phyloP scores from a whole-genome alignment of 2,797 vertebrate genomes.

The Sylvia borin region DNA sequence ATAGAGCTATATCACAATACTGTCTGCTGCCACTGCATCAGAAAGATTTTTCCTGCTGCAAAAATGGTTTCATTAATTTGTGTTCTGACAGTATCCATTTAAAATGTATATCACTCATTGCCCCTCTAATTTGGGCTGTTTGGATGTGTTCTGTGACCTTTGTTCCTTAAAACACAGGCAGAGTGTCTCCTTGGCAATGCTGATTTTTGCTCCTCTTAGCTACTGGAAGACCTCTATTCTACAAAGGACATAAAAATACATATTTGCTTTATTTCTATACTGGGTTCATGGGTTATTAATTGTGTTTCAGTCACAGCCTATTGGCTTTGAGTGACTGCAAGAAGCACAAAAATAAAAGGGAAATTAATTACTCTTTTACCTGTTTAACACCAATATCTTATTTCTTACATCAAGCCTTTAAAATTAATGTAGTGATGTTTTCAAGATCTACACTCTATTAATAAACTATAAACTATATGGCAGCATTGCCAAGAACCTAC shows the following conservation, averaged over 20 bases:
- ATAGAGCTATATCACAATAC: background rate
- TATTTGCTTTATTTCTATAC: background rate
- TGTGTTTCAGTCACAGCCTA: background rate
- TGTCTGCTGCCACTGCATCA: background rate
- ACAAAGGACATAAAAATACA: background rate
- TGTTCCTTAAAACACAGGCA: background rate
- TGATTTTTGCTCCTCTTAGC: background rate
- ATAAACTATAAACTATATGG: background rate
- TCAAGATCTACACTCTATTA: background rate
- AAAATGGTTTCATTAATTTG: background rate
- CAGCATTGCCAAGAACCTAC: background rate
- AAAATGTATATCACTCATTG: background rate
- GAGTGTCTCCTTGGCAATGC: background rate
- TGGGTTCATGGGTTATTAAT: background rate
- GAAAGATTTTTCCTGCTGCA: background rate
- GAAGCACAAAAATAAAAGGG: background rate
- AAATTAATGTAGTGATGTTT: slow-evolving; percentile 20
- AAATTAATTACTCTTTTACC: background rate
- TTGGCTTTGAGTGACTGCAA: background rate
- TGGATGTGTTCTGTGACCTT: background rate
- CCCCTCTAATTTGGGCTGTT: background rate
- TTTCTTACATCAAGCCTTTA: background rate
- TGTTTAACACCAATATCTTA: background rate
- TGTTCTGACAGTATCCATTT: background rate
- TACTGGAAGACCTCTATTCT: background rate